A percentile compares a stretch with the other conserved stretches of the same genome.
These are phyloP conservation scores for Melitaea cinxia DNA, from an alignment of 1,140 invertebrate genomes.

Conservation along the genomic window DNA sequence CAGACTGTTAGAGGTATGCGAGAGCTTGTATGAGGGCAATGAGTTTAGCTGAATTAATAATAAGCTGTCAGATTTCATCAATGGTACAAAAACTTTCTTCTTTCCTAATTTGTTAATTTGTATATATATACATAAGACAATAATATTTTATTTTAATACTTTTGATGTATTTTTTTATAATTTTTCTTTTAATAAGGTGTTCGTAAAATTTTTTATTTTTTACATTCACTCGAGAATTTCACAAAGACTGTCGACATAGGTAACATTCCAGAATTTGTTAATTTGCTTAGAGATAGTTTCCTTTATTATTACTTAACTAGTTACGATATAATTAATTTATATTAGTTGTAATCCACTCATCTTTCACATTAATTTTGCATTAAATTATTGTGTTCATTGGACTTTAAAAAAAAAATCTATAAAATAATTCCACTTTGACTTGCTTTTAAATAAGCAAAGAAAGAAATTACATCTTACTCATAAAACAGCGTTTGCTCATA, in stretches of 20 bases:
- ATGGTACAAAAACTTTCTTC: constrained; percentile 24
- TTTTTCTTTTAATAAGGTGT: neutral
- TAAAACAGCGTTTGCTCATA: too few species aligned
- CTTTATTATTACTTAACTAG: constrained; percentile 31
- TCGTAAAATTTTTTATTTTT: constrained; percentile 2
- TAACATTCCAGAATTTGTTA: constrained; percentile 61
- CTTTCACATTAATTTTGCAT: too few species aligned
- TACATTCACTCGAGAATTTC: constrained; percentile 15
- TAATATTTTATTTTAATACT: constrained; percentile 4
- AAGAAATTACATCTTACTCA: too few species aligned
- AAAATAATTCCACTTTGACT: too few species aligned
- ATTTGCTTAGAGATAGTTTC: constrained; percentile 37
- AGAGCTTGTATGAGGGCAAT: constrained; percentile 92
- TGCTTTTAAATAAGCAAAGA: too few species aligned
- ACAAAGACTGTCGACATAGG: constrained; percentile 55
- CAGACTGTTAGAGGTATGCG: constrained; percentile 91
- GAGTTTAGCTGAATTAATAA: constrained; percentile 83
- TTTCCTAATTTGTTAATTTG: constrained; percentile 5
- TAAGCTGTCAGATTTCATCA: constrained; percentile 2
- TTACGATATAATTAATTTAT: constrained; percentile 56
- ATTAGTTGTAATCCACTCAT: constrained; percentile 55
- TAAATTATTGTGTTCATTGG: too few species aligned
- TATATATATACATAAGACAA: constrained; percentile 7
- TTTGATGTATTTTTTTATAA: neutral
- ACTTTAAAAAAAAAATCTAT: too few species aligned